Evolutionary conservation across 23 tunicate genomes (phyloP).

Genomic region (Diplosoma virens): DNA sequence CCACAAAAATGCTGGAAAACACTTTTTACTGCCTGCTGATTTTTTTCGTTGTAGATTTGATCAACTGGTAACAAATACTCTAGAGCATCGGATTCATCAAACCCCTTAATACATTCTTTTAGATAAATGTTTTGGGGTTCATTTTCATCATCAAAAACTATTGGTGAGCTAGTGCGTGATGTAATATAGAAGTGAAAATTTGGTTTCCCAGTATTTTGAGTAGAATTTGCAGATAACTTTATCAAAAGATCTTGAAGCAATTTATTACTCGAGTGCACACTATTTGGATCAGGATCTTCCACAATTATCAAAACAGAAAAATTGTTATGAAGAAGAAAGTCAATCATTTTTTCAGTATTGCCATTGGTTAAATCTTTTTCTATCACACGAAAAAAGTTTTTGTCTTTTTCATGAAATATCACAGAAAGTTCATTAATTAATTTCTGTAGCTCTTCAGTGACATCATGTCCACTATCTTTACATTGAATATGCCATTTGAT

Average conservation of each 20-base stretch:
- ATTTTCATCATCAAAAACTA: neutral
- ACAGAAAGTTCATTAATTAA: slow-evolving; percentile 5
- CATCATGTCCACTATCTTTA: slow-evolving; percentile 18
- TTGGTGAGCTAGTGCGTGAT: neutral
- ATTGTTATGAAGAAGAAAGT: neutral
- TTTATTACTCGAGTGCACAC: neutral
- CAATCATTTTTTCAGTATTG: neutral
- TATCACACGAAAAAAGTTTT: neutral
- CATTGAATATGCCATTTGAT: slow-evolving; percentile 16
- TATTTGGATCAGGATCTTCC: neutral
- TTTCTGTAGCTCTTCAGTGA: slow-evolving; percentile 14
- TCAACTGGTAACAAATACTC: neutral
- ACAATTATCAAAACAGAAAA: neutral
- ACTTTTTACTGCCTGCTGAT: neutral
- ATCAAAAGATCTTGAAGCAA: neutral
- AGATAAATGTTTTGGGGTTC: neutral
- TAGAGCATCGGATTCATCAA: slow-evolving; percentile 3
- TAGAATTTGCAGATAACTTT: neutral
- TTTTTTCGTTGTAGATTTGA: neutral
- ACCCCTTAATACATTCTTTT: neutral
- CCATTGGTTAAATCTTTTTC: neutral
- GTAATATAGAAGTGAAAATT: slow-evolving; percentile 21
- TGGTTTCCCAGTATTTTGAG: neutral
- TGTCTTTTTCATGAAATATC: neutral
- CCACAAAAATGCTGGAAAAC: slow-evolving; percentile 13